Conservation (phyloP, 2,797 vertebrate genomes). For the Cephalopachus bancanus region DNA sequence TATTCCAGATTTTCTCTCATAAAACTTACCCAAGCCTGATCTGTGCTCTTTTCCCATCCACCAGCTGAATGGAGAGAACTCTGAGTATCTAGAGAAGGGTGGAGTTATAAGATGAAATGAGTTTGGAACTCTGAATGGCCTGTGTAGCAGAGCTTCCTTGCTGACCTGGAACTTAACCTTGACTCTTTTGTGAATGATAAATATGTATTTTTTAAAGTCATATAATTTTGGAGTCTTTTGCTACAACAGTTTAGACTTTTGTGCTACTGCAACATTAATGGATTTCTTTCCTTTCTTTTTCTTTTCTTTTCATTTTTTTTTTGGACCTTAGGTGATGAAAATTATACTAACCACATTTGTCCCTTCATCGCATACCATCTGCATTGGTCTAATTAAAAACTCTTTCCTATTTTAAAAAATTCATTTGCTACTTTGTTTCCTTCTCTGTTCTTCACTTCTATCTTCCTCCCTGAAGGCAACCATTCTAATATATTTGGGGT, state of each 20-base stretch:
- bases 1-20: not conserved
- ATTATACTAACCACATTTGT: not conserved
- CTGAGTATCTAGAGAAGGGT: not conserved
- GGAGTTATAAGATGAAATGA: not conserved
- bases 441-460: not conserved
- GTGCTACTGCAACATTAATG: not conserved
- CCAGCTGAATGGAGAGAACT: not conserved
- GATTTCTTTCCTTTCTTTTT: not conserved
- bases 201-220: not conserved
- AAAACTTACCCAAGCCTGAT: not conserved
- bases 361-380: not conserved
- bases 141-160: not conserved
- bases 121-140: not conserved
- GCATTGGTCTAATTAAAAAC: slow-evolving; percentile 2
- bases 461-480: not conserved
- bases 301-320: not conserved
- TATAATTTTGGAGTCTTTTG: slow-evolving; percentile 37
- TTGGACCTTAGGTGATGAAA: not conserved
- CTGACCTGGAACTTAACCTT: slow-evolving; percentile 24
- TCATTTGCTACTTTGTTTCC: slow-evolving; percentile 33
- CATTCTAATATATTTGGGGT: slow-evolving; percentile 25
- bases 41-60: not conserved
- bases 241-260: slow-evolving; percentile 26
- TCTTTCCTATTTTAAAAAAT: slow-evolving; percentile 6
- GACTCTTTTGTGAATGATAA: slow-evolving; percentile 16